A percentile compares a stretch with the other conserved stretches of the same genome.
phyloP scores from a whole-genome alignment of 2,113 vertebrate species.

The Nycticryphes semicollaris region DNA sequence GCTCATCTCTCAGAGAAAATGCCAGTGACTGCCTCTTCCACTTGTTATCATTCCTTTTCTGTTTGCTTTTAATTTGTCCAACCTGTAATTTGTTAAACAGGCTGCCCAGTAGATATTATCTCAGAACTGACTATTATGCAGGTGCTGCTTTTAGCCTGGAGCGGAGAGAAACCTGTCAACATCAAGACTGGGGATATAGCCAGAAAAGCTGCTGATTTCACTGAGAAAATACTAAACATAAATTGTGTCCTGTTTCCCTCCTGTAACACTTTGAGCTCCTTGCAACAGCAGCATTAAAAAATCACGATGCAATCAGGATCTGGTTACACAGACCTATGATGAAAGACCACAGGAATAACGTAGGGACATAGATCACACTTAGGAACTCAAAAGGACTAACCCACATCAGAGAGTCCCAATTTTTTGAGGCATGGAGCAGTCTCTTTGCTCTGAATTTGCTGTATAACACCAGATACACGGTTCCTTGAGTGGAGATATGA shows the following conservation, averaged over 20 bases:
- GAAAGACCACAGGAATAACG: not conserved
- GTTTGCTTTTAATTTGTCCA: not conserved
- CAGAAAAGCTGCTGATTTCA: not conserved
- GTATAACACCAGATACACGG: rapidly evolving
- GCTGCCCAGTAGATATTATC: not conserved
- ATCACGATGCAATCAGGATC: not conserved
- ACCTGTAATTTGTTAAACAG: not conserved
- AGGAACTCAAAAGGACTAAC: not conserved
- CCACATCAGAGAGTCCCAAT: rapidly evolving
- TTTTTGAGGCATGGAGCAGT: not conserved
- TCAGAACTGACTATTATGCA: not conserved
- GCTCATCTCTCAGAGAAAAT: not conserved
- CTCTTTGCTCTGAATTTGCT: not conserved
- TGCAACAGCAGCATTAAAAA: not conserved
- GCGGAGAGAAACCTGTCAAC: not conserved
- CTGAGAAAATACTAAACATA: not conserved
- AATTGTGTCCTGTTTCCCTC: not conserved
- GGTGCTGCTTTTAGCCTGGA: not conserved
- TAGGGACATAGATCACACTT: not conserved
- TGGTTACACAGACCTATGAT: not conserved
- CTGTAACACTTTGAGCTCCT: not conserved
- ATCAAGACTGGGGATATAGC: not conserved
- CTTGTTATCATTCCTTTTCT: not conserved
- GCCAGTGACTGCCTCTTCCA: not conserved
- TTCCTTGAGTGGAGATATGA: not conserved